Conservation (phyloP, 64 coral and sea anemone species). For the Orbicella faveolata region DNA sequence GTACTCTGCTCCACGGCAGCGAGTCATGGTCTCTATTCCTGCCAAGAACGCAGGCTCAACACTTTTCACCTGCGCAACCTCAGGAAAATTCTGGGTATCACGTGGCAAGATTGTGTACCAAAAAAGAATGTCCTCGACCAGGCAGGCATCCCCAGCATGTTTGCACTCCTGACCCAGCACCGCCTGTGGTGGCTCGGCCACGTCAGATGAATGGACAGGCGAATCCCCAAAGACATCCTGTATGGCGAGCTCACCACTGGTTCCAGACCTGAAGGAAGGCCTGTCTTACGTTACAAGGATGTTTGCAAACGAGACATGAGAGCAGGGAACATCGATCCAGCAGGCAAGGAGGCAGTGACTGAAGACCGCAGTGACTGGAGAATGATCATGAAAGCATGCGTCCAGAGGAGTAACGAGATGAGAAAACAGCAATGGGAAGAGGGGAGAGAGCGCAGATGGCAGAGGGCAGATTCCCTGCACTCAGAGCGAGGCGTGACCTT, state of each 20-base stretch:
- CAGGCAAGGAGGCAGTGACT: background rate
- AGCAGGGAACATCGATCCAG: background rate
- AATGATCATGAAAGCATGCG: no score
- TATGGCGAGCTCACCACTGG: background rate
- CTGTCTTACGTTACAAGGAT: background rate
- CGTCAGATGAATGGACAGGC: background rate
- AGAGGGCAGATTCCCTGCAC: no score
- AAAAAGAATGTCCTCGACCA: background rate
- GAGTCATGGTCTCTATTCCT: slow-evolving; percentile 23
- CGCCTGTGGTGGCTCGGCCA: background rate
- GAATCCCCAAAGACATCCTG: background rate
- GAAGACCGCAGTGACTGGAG: slow-evolving; percentile 7
- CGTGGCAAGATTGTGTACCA: background rate
- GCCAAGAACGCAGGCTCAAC: background rate
- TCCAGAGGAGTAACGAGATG: no score
- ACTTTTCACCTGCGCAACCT: slow-evolving; percentile 9
- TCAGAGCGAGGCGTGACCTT: no score
- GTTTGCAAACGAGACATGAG: slow-evolving; percentile 6
- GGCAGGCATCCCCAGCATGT: background rate
- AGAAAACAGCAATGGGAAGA: no score
- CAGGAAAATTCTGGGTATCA: background rate
- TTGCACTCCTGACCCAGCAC: background rate
- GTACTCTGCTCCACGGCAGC: slow-evolving; percentile 1
- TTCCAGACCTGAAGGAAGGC: background rate
- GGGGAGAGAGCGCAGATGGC: no score